Base-by-base conservation (phyloP, 2,113 vertebrate species). In the Pseudopipra pipra region DNA sequence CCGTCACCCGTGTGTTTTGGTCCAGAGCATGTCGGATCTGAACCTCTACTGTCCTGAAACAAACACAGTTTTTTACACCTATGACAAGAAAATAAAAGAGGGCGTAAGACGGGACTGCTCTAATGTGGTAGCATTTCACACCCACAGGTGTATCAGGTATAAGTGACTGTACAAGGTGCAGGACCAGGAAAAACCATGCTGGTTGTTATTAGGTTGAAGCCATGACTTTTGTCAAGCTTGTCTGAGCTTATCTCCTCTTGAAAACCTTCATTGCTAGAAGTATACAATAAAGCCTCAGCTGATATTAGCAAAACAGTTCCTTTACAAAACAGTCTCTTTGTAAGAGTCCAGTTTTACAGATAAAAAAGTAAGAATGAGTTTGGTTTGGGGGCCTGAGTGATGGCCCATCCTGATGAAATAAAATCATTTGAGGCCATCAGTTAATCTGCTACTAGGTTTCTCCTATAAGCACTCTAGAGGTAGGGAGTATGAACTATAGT, bases 111-210 rank as follows among this genome's bases (percentile, higher is more conserved):
- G 47, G 72, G 37, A 78, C 23, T 89, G 54, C 28, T 96, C 10
- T 90, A 47, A 83, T 61, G 79, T 86, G 72, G 78, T 71, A 66
- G 22, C 27, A 67, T 88, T 96, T 94, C 90, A 71, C 83, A 88
- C 65, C 88, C 90, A 72, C 35, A 67, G 76, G 47, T 93, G 30
- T 67, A 74, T 74, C 76, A 93, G 86, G 89, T 89, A 18, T 63
- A 89, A 93, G 68, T 86, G 76, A 77, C 82, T 76, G 41, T 35
- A 71, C 14, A 52, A 84, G 37, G 62, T 63, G 35, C 43, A 84
- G 75, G 51, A 54, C 9, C 28, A 46, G 47, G 51, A 31, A 74
- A 85, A 86, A 47, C 9, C 16, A 59, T 24, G 33, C 14, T 41
- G 11, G 30, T 70, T 92, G 16, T 89, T 87, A 46, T 15, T 61